Base-by-base conservation (phyloP, 2,113 vertebrate genomes). In the Chinchilla lanigera region DNA sequence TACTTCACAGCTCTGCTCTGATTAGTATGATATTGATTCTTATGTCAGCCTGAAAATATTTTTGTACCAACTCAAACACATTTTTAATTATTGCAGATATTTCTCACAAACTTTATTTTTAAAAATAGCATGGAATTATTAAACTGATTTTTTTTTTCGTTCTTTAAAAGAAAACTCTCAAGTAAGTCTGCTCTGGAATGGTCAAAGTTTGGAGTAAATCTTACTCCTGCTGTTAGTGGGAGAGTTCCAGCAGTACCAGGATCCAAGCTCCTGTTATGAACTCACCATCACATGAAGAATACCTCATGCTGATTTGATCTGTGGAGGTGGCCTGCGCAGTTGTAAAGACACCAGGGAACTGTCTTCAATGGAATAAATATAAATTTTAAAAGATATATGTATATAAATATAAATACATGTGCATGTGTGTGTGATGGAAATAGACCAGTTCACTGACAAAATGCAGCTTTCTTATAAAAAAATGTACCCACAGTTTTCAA, bases 1-100 rank as follows among this genome's bases (percentile, higher is more conserved):
- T 96, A 6, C 85, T 86, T 96, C 94, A 85, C 92, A 95, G 84
- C 77, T 94, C 54, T 86, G 65, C 35, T 83, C 88, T 96, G 95
- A 97, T 96, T 94, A 93, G 71, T 77, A 85, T 22, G 75, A 63
- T 96, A 95, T 90, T 1, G 77, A 95, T 94, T 96, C 85, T 90
- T 87, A 58, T 93, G 95, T 96, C 92, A 92, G 61, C 47, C 67
- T 97, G 90, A 93, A 95, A 93, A 87, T 96, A 90, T 92, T 95
- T 97, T 75, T 90, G 69, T 97, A 89, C 65, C 71, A 94, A 86
- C 54, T 84, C 67, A 87, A 96, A 33, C 35, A 85, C 58, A 60
- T 89, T 93, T 95, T 94, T 92, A 89, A 50, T 81, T 92, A 85
- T 44, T 91, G 38, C 52, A 91, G 92, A 96, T 82, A 67, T 96